Base-by-base conservation (phyloP, 2,797 vertebrate genomes). In the Hypotaenidia philippensis region DNA sequence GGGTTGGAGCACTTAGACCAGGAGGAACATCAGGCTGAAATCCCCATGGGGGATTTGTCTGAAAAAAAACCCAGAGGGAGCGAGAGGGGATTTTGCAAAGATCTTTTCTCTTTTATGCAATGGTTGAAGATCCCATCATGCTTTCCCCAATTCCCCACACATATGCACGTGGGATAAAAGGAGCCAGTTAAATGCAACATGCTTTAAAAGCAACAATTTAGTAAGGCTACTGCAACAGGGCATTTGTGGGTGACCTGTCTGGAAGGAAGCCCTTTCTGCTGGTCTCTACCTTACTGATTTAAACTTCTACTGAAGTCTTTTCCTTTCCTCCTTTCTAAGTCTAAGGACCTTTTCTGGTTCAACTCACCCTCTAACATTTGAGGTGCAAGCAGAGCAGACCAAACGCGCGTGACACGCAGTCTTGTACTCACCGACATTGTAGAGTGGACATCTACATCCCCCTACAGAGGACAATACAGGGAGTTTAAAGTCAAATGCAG, bases 371-470 rank as follows among this genome's bases (percentile, higher is more conserved):
- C 27, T 11, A 20, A 50, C 27, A 5, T 18, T 4, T 47, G 49
- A 78, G 71, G n/a, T 17, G 80, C 25, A 80, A 93, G 75, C 68
- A 47, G 92, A 87, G 72, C 49, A 72, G 71, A 82, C 26, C 50
- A 50, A 57, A 79, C 3, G 56, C 6, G 11, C 45, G 3, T 5
- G 31, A 80, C 66, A 34, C 52, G 25, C 76, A 18, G 76, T 36
- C 49, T 77, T 21, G 94, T 78, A 98, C 98, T 99, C 97, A 98
- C 98, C 98, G 98, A 97, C 95, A 99, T 97, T 61, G 98, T 98
- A 38, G 98, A 98, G 95, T 98, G 98, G 96, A 98, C 97, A 96
- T 97, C 91, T 59, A 96, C 95, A 52, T 79, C 91, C 94, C 98
- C 98, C 98, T 99, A 97, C 60, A 83, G 94, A 97, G 93, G 91